Evolutionary conservation across 2,888 invertebrate species (phyloP).

Genomic region (Hecatera dysodea): DNA sequence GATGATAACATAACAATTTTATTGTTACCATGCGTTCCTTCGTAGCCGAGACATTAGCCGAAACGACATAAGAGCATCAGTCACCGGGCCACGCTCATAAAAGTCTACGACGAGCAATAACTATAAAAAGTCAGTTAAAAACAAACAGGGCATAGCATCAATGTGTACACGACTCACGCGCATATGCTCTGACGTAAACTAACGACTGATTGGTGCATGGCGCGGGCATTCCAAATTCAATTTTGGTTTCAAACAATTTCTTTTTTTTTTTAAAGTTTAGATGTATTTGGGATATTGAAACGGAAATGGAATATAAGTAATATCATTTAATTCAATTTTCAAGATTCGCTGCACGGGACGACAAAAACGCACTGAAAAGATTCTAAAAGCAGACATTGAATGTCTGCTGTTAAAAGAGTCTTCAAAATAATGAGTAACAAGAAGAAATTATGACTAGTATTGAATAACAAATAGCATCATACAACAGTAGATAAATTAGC

Average conservation of each 20-base stretch:
- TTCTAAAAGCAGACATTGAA: conserved; percentile 7
- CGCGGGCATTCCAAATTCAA: conserved; percentile 52
- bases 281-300: conserved; percentile 8
- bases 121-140: conserved; percentile 75
- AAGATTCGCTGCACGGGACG: conserved; percentile 1
- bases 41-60: conserved; percentile 29
- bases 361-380: background rate
- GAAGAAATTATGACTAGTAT: conserved; percentile 50
- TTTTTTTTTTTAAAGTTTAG: conserved; percentile 18
- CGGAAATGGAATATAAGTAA: conserved; percentile 12
- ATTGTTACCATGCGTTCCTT: conserved; percentile 50
- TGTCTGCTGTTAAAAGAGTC: too few species aligned
- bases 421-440: conserved; percentile 45
- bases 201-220: conserved; percentile 54
- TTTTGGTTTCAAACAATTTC: conserved; percentile 35
- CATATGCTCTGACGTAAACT: conserved; percentile 69
- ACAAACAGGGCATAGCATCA: conserved; percentile 73
- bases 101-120: conserved; percentile 75
- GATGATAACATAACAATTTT: conserved; percentile 40
- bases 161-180: conserved; percentile 64
- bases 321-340: background rate
- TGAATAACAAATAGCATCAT: conserved; percentile 59
- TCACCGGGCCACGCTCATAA: conserved; percentile 77
- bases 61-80: conserved; percentile 69
- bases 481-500: conserved; percentile 54